Percentiles rank a stretch among this genome's conserved stretches.
These are phyloP conservation scores for Podarcis cretensis DNA, from an alignment of 2,113 vertebrate species.

Conservation along the genomic window DNA sequence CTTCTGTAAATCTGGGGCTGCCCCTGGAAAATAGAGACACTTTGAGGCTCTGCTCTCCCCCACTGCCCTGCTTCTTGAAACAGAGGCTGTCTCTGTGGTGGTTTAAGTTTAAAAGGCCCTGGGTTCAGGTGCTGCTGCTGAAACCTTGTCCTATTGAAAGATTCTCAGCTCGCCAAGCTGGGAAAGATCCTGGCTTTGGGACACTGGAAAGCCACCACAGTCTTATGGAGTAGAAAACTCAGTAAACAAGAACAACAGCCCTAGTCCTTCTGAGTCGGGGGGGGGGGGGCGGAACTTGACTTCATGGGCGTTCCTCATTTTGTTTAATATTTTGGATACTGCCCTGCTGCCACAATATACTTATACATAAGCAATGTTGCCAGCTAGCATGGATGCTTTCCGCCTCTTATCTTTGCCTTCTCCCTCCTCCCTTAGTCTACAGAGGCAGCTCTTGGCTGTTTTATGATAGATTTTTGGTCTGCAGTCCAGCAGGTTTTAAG, in stretches of 20 bases:
- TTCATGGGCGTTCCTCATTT: not conserved
- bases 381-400: not conserved
- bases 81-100: not conserved
- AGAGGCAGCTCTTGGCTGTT: constrained; percentile 48
- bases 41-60: too few relatives aligned
- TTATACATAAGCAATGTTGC: not conserved
- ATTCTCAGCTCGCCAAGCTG: not conserved
- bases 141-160: not conserved
- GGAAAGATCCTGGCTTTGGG: not conserved
- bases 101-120: not conserved
- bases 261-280: too few relatives aligned
- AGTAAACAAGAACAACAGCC: too few relatives aligned
- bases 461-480: constrained; percentile 53
- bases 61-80: not conserved
- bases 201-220: too few relatives aligned
- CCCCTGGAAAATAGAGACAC: too few relatives aligned
- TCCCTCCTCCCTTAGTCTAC: constrained; percentile 1
- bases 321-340: not conserved
- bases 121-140: not conserved
- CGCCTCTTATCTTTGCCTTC: not conserved
- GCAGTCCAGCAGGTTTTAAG: constrained; percentile 75
- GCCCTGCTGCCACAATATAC: not conserved
- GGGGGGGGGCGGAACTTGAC: not conserved
- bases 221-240: too few relatives aligned
- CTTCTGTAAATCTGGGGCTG: too few relatives aligned